Evolutionary conservation across 2,797 vertebrate species (phyloP).

Genomic region (Sternotherus odoratus): DNA sequence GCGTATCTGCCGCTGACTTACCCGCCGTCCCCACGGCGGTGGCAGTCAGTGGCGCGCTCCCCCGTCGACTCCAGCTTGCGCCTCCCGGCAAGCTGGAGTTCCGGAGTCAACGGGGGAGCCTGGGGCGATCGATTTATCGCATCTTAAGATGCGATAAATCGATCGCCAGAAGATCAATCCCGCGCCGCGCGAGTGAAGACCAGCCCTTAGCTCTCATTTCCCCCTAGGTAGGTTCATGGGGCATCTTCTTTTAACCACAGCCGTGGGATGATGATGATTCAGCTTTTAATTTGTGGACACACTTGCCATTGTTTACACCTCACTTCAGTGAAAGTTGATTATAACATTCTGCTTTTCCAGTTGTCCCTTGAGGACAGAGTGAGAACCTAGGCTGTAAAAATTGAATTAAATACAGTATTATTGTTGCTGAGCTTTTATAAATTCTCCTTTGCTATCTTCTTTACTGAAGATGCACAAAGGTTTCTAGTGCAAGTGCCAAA

Average conservation of each 20-base stretch:
- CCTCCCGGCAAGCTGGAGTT: too few species aligned
- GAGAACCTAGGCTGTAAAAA: conserved; percentile 30
- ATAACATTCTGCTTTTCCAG: neutral
- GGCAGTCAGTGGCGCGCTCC: too few species aligned
- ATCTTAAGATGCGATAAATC: too few species aligned
- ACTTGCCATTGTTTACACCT: neutral
- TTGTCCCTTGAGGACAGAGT: neutral
- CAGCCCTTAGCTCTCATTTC: neutral
- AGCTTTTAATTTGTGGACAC: neutral
- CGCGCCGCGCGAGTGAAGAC: too few species aligned
- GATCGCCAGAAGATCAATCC: too few species aligned
- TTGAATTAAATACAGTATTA: neutral
- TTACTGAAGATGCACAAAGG: conserved; percentile 36
- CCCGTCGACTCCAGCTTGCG: too few species aligned
- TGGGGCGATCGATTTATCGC: too few species aligned
- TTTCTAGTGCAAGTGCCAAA: conserved; percentile 27
- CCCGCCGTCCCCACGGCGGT: too few species aligned
- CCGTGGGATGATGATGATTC: neutral
- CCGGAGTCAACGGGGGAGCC: too few species aligned
- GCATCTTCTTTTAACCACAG: neutral
- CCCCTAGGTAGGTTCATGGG: neutral
- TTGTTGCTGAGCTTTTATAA: neutral
- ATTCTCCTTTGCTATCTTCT: neutral
- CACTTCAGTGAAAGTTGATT: neutral
- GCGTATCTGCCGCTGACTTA: too few species aligned